phyloP scores from a whole-genome alignment of 2,113 vertebrate genomes.

The Gymnocephalus cernua region DNA sequence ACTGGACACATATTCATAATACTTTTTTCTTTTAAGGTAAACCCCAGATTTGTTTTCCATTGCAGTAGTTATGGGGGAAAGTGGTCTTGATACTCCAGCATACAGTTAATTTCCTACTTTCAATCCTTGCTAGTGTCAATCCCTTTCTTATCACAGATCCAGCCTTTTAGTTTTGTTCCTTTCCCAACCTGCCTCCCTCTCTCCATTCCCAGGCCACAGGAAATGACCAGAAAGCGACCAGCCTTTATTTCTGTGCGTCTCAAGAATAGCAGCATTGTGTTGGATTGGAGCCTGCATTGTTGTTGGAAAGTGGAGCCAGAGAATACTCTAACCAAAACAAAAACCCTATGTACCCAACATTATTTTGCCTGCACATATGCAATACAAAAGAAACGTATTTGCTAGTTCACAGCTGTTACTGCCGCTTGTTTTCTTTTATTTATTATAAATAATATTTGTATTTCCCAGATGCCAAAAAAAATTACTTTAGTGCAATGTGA shows the following conservation, averaged over 20 bases:
- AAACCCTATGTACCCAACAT: conserved; percentile 25
- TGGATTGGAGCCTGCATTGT: conserved; percentile 70
- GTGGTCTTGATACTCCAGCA: background rate
- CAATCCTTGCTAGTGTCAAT: background rate
- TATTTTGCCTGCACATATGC: conserved; percentile 24
- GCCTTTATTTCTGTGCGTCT: conserved; percentile 72
- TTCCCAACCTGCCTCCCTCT: conserved; percentile 52
- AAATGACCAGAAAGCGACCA: conserved; percentile 70
- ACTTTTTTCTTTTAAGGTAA: conserved; percentile 14
- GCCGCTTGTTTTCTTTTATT: conserved; percentile 19
- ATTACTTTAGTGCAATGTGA: background rate
- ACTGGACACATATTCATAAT: conserved; percentile 5
- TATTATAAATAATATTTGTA: background rate
- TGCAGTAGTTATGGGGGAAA: background rate
- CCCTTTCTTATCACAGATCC: conserved; percentile 26
- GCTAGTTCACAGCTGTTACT: background rate
- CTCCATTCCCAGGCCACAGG: conserved; percentile 74
- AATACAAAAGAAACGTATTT: conserved; percentile 11
- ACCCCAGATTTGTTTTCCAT: conserved; percentile 1
- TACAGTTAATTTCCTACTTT: background rate
- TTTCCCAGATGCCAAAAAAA: background rate
- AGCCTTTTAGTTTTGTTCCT: conserved; percentile 30
- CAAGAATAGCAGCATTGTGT: conserved; percentile 83
- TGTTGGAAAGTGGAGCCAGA: conserved; percentile 69
- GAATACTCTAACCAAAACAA: conserved; percentile 58